Base-by-base conservation (phyloP, 2,888 invertebrate species). In the Phortica okadai region DNA sequence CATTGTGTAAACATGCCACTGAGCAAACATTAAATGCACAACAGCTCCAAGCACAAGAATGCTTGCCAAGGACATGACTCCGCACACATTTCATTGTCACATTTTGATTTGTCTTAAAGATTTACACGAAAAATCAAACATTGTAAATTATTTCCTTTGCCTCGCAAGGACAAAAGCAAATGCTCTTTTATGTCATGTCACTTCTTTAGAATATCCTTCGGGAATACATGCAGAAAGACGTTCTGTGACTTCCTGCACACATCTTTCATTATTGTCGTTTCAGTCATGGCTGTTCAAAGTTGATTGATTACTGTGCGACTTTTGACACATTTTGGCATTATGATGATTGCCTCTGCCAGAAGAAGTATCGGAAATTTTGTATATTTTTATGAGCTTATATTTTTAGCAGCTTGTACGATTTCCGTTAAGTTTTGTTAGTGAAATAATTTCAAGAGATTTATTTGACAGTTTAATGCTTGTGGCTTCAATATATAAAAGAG, bases 221-320 rank as follows among this genome's bases (percentile, higher is more conserved):
- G 59, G 50, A 50, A 66, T 70, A 75, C 74, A 77, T 67, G 2
- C 33, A 33, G 4, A 33, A 5, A 33, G 33, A 33, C 33, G 33
- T 33, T 33, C 33, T 73, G n/a, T 56, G 64, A 59, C 21, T 76
- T 59, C 25, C 58, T 64, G 50, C 25, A 10, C 74, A 72, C 74
- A 78, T 82, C 84, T 81, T 73, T 16, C 42, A 54, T 79, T 16
- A 62, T 77, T 76, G 11, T 77, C 74, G 83, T 87, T 89, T 88
- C 82, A 8, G 80, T 81, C 80, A 79, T 82, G 85, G 83, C 83
- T 85, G 86, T 86, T 86, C 62, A 21, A 86, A 84, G 82, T 88
- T 90, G 90, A 90, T 90, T 88, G 90, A 90, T 90, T 89, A 85
- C 89, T 87, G 80, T 90, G 90, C 83, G 89, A 90, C 85, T 89